Conservation (phyloP, 2,113 vertebrate genomes). For the Scomber scombrus region DNA sequence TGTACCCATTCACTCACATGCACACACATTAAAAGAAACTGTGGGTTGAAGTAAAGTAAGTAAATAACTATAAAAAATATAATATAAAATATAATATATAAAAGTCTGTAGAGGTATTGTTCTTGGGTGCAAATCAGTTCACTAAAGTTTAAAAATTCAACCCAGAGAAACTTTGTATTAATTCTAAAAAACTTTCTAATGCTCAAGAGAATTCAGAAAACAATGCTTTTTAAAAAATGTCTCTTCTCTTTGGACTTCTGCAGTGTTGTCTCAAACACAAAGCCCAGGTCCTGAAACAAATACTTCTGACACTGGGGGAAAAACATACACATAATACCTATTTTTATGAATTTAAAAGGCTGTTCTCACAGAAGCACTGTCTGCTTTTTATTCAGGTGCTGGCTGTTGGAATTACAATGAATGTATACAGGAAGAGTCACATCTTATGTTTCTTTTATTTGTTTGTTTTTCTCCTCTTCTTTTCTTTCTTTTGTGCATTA, state of each 20-base stretch:
- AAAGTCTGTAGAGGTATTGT: not conserved
- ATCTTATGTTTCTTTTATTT: too few relatives aligned
- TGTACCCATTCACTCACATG: too few relatives aligned
- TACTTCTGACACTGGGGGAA: conserved; percentile 1
- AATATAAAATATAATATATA: too few relatives aligned
- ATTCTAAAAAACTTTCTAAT: conserved; percentile 20
- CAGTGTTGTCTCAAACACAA: conserved; percentile 14
- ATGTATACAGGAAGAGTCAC: too few relatives aligned
- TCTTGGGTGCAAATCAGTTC: conserved; percentile 5
- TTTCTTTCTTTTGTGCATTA: too few relatives aligned
- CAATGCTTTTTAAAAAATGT: conserved; percentile 5
- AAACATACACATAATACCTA: not conserved
- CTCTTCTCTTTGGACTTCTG: conserved; percentile 3
- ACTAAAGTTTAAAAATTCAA: conserved; percentile 5
- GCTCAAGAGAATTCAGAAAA: conserved; percentile 24
- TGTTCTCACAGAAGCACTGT: not conserved
- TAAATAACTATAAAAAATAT: too few relatives aligned
- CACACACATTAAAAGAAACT: too few relatives aligned
- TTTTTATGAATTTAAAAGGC: not conserved
- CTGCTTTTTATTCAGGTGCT: not conserved
- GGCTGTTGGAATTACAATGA: too few relatives aligned
- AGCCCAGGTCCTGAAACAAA: conserved; percentile 10
- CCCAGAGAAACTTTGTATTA: conserved; percentile 13
- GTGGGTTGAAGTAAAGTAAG: too few relatives aligned
- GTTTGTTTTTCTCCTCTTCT: too few relatives aligned